A percentile compares a stretch with the other conserved stretches of the same genome.
Conservation (phyloP, 1,140 invertebrate genomes). For the Mylabris phalerata region DNA sequence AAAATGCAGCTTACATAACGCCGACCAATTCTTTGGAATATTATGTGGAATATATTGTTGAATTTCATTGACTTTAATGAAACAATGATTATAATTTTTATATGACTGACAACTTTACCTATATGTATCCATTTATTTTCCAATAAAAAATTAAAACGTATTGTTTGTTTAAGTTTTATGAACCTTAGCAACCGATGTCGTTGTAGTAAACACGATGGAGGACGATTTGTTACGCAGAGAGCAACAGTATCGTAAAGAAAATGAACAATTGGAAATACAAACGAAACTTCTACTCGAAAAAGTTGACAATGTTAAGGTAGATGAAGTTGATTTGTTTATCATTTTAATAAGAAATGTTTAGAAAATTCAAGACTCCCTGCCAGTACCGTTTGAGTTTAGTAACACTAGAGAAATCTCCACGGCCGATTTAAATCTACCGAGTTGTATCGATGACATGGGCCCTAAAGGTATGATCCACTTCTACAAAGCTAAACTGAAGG, state of each 20-base stretch:
- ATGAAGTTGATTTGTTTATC: background rate
- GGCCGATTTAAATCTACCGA: constrained; percentile 16
- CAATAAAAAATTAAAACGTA: background rate
- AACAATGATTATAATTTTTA: background rate
- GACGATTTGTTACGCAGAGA: constrained; percentile 44
- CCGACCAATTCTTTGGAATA: background rate
- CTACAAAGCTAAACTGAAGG: constrained; percentile 44
- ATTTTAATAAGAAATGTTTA: background rate
- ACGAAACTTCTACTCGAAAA: constrained; percentile 45
- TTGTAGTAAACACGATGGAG: constrained; percentile 33
- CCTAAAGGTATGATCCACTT: constrained; percentile 37
- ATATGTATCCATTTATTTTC: background rate
- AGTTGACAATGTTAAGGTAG: constrained; percentile 43
- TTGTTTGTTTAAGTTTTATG: background rate
- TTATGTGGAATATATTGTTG: constrained; percentile 5
- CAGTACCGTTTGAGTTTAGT: too few species aligned
- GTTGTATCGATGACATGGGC: constrained; percentile 24
- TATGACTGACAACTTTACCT: background rate
- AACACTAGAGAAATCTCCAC: too few species aligned
- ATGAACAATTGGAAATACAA: constrained; percentile 45
- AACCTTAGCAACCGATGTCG: background rate
- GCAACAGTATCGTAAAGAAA: constrained; percentile 45
- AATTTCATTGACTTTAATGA: background rate
- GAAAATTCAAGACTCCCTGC: background rate
- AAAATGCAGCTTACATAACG: background rate